Evolutionary conservation across 2,888 invertebrate species (phyloP).

Genomic region (Lasioglossum zephyrum): DNA sequence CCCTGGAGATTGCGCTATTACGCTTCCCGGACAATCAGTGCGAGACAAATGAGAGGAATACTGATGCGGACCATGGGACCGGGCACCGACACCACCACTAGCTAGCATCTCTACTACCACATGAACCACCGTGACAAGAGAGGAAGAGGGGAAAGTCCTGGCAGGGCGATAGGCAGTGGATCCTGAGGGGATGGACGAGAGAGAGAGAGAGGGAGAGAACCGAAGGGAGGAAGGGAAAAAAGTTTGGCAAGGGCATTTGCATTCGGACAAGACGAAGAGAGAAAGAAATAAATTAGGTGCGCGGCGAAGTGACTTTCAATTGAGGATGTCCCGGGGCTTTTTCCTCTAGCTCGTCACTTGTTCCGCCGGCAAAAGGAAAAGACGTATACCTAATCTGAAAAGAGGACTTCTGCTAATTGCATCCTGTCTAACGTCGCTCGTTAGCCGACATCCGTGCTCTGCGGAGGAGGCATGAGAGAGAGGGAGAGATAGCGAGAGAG

Average conservation of each 20-base stretch:
- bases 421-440: slow-evolving; percentile 77
- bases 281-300: slow-evolving; percentile 73
- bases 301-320: slow-evolving; percentile 75
- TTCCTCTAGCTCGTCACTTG: slow-evolving; percentile 50
- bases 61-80: slow-evolving; percentile 71
- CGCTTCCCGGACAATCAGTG: slow-evolving; percentile 80
- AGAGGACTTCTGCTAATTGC: slow-evolving; percentile 75
- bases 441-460: slow-evolving; percentile 63
- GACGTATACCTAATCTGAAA: slow-evolving; percentile 67
- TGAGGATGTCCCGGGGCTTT: slow-evolving; percentile 63
- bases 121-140: neutral
- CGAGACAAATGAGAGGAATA: slow-evolving; percentile 81
- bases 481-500: neutral
- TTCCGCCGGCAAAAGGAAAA: slow-evolving; percentile 60
- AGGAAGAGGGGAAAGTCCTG: neutral
- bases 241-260: slow-evolving; percentile 62
- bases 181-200: slow-evolving; percentile 43
- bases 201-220: neutral
- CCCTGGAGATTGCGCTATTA: slow-evolving; percentile 79
- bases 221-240: slow-evolving; percentile 36
- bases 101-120: neutral
- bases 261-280: slow-evolving; percentile 58
- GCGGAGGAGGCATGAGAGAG: neutral
- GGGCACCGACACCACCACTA: slow-evolving; percentile 1
- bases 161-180: neutral